Percentiles rank a stretch among this genome's conserved stretches.
These are phyloP conservation scores for Brachynemurus nebulosus DNA, from an alignment of 2,888 invertebrate species.

Conservation along the genomic window DNA sequence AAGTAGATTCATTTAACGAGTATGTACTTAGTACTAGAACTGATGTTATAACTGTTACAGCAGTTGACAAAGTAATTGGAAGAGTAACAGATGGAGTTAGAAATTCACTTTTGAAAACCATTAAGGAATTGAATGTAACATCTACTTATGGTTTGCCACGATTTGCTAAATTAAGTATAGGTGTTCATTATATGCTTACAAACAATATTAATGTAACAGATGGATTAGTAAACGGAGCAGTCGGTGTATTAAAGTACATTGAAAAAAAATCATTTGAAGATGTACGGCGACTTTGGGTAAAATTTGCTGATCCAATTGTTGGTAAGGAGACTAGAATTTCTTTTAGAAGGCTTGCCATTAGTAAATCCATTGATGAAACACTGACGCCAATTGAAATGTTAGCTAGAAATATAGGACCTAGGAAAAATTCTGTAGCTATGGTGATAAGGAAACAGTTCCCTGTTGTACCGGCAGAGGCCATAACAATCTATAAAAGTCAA, in stretches of 20 bases:
- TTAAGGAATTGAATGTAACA: not conserved
- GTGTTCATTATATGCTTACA: constrained; percentile 19
- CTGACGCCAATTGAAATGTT: not conserved
- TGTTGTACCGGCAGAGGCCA: constrained; percentile 14
- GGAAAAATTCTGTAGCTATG: not conserved
- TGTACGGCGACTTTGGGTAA: no score
- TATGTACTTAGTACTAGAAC: not conserved
- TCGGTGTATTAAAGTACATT: constrained; percentile 10
- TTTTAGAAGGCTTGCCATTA: no score
- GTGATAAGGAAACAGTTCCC: constrained; percentile 15
- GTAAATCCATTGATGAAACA: no score
- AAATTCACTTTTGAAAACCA: not conserved
- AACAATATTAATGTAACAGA: constrained; percentile 10
- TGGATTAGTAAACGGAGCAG: constrained; percentile 20
- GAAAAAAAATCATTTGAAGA: not conserved
- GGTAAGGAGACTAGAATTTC: not conserved
- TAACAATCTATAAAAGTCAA: constrained; percentile 18
- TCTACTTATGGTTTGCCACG: constrained; percentile 13
- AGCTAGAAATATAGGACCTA: not conserved
- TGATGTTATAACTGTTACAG: not conserved
- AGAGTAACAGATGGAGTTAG: not conserved
- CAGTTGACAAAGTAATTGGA: constrained; percentile 5
- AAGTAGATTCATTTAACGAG: constrained; percentile 11
- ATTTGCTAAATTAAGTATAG: constrained; percentile 16
- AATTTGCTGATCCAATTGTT: not conserved